Conservation (phyloP, 2,797 vertebrate species). For the Streptopelia turtur region DNA sequence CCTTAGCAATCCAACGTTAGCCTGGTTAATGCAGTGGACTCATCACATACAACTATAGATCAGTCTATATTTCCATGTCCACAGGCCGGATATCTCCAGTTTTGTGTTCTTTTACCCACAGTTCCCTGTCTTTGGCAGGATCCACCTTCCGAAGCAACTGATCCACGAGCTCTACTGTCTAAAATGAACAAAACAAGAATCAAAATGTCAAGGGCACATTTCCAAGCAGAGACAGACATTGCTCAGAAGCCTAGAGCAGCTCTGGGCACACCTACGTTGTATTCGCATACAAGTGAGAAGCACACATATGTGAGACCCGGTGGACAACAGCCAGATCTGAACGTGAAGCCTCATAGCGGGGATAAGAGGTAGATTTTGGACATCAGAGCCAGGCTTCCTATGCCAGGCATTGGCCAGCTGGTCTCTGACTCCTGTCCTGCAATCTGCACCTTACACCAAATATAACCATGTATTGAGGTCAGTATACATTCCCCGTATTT, state of each 20-base stretch:
- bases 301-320: accelerated
- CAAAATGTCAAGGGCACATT: constrained; percentile 6
- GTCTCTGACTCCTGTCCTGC: neutral
- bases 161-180: constrained; percentile 98
- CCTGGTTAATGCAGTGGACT: constrained; percentile 50
- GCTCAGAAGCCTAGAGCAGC: neutral
- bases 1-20: constrained; percentile 17
- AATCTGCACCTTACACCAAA: neutral
- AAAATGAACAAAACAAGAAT: constrained; percentile 65
- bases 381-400: neutral
- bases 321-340: neutral
- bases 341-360: neutral
- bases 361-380: neutral
- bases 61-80: constrained; percentile 92
- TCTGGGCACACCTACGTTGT: neutral
- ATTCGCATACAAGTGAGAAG: neutral
- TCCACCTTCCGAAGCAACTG: constrained; percentile 94
- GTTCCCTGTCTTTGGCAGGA: constrained; percentile 91
- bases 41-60: neutral
- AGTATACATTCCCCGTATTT: accelerated
- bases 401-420: neutral
- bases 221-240: neutral
- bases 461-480: neutral
- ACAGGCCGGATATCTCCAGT: constrained; percentile 93
- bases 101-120: constrained; percentile 96